A percentile compares a stretch with the other conserved stretches of the same genome.
Evolutionary conservation across 2,113 vertebrate genomes (phyloP).

Genomic region (Silurus asotus): DNA sequence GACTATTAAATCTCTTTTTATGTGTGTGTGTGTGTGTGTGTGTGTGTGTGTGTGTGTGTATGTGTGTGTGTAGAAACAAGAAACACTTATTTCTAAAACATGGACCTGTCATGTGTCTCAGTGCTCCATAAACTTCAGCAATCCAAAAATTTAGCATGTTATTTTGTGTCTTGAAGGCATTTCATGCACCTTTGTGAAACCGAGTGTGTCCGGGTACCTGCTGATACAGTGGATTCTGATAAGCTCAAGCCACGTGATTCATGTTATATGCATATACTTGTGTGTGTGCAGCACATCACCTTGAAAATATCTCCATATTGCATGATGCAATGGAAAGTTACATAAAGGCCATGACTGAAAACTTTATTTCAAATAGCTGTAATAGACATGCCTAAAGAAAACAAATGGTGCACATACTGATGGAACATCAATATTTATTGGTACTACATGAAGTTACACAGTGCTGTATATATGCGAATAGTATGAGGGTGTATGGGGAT

Average conservation of each 20-base stretch:
- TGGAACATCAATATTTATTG: not conserved
- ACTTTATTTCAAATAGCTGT: not conserved
- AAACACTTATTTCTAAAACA: not conserved
- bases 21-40: too few relatives aligned
- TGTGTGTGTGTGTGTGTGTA: too few relatives aligned
- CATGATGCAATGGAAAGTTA: not conserved
- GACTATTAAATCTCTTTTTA: too few relatives aligned
- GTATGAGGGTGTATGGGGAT: not conserved
- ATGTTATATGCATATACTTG: not conserved
- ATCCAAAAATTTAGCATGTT: not conserved
- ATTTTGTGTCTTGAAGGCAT: not conserved
- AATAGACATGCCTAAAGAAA: not conserved
- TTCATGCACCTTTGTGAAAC: not conserved
- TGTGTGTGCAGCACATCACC: not conserved
- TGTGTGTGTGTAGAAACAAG: too few relatives aligned
- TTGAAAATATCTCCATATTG: not conserved
- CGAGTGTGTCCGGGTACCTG: not conserved
- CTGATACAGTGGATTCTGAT: not conserved
- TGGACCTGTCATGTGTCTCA: not conserved
- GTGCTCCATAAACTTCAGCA: not conserved
- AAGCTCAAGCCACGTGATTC: not conserved
- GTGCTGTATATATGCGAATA: not conserved
- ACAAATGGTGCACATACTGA: not conserved
- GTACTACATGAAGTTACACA: not conserved
- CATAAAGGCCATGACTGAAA: not conserved